Evolutionary conservation across 2,113 vertebrate species (phyloP).

Genomic region (crab-eating macaque (Macaca fascicularis)): DNA sequence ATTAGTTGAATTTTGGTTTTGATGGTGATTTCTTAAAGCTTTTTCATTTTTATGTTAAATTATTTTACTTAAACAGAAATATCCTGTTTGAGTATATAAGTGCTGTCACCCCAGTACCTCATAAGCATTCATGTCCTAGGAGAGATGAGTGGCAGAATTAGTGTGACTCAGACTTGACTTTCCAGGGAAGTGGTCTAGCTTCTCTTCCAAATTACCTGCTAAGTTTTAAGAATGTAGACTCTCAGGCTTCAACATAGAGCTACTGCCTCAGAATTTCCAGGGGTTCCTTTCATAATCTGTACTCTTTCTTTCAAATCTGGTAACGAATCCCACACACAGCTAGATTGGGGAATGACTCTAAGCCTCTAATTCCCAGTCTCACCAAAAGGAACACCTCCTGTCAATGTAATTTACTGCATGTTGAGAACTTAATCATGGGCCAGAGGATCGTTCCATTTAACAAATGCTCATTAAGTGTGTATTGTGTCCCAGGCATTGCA

Average conservation of each 20-base stretch:
- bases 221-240: background rate
- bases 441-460: background rate
- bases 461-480: background rate
- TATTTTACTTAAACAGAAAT: background rate
- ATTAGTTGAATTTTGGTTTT: background rate
- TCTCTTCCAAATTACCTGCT: slow-evolving; percentile 14
- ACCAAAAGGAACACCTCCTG: background rate
- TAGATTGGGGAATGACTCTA: background rate
- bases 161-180: background rate
- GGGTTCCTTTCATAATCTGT: background rate
- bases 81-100: background rate
- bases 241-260: background rate
- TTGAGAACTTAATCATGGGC: background rate
- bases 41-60: slow-evolving; percentile 18
- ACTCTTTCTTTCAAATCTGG: background rate
- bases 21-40: background rate
- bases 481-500: background rate
- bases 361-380: background rate
- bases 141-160: slow-evolving; percentile 10
- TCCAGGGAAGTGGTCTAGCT: background rate
- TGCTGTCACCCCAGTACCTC: background rate
- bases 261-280: background rate
- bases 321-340: background rate
- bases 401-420: background rate
- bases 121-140: background rate